phyloP scores from a whole-genome alignment of 2,113 vertebrate species.

The Amazona vittata region DNA sequence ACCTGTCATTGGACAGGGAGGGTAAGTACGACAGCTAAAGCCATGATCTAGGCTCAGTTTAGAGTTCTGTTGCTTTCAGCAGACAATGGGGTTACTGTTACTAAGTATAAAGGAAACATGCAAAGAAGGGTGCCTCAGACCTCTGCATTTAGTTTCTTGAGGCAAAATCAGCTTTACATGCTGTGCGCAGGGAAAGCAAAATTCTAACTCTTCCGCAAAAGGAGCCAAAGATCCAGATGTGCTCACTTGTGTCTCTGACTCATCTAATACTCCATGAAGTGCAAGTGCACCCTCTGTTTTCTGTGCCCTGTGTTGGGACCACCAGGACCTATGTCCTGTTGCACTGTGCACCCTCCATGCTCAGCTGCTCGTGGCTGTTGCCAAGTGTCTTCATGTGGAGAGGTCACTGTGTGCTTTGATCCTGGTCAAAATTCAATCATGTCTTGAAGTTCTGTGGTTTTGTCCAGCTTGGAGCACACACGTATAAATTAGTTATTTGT shows the following conservation, averaged over 20 bases:
- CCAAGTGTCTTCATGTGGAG: neutral
- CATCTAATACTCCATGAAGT: neutral
- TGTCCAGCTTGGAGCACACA: neutral
- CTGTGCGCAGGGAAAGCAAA: neutral
- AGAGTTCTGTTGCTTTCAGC: neutral
- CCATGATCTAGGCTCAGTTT: neutral
- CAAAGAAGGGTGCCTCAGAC: neutral
- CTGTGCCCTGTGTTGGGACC: neutral
- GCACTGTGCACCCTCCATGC: neutral
- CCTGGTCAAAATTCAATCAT: neutral
- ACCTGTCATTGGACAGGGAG: conserved; percentile 96
- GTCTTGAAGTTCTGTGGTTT: neutral
- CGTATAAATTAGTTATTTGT: neutral
- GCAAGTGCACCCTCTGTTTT: neutral
- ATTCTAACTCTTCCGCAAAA: neutral
- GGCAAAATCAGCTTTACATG: neutral
- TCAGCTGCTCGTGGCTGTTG: neutral
- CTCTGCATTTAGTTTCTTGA: neutral
- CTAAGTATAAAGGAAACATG: neutral
- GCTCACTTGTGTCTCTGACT: neutral
- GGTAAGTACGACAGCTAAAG: conserved; percentile 79
- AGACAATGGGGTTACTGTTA: neutral
- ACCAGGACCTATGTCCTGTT: neutral
- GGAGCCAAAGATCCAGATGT: neutral
- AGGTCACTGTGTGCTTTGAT: neutral